Conservation (phyloP, 2,113 vertebrate species). For the Orthonyx spaldingii region DNA sequence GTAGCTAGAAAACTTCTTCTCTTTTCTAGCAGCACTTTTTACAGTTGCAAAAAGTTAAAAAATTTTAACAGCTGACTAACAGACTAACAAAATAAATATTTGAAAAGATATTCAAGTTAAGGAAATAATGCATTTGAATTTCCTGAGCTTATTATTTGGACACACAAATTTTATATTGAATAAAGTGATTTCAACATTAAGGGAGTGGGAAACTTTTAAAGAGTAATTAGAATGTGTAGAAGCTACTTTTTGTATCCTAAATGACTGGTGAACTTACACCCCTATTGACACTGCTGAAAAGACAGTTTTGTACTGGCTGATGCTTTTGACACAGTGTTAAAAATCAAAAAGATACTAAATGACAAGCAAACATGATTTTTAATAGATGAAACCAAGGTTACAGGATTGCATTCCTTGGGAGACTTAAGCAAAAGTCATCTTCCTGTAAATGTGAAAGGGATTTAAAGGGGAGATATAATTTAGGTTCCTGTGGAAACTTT, state of each 20-base stretch:
- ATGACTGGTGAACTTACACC: not conserved
- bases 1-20: not conserved
- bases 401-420: not conserved
- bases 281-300: not conserved
- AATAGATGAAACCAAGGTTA: not conserved
- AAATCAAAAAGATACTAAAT: not conserved
- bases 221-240: not conserved
- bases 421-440: not conserved
- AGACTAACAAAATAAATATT: not conserved
- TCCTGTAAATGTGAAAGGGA: not conserved
- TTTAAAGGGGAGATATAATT: not conserved
- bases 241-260: not conserved
- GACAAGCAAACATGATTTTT: not conserved
- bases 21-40: not conserved
- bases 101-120: not conserved
- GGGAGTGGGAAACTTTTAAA: not conserved
- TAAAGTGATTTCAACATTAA: not conserved
- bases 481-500: not conserved
- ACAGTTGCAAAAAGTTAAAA: not conserved
- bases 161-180: not conserved
- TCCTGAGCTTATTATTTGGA: not conserved
- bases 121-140: not conserved
- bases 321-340: not conserved
- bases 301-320: not conserved
- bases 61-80: not conserved